These are phyloP conservation scores for Macrotus californicus DNA, from an alignment of 2,113 vertebrate species.

Conservation along the genomic window DNA sequence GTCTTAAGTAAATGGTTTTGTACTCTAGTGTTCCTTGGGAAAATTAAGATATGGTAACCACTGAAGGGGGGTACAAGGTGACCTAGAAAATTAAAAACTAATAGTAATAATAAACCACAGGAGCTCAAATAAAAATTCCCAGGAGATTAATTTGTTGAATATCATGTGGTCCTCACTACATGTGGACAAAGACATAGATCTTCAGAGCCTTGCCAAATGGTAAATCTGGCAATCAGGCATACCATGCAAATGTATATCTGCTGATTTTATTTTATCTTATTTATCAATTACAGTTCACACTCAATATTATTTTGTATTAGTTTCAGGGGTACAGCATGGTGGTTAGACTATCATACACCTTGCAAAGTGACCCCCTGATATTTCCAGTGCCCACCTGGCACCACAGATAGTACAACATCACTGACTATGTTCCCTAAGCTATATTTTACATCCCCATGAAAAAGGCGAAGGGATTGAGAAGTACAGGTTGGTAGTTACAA, in stretches of 20 bases:
- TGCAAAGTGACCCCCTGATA: too few relatives aligned
- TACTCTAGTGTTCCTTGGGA: constrained; percentile 64
- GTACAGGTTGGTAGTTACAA: neutral
- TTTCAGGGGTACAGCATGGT: neutral
- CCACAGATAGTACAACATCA: neutral
- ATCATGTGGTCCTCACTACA: neutral
- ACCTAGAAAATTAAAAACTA: constrained; percentile 66
- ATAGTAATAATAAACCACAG: neutral
- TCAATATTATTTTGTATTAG: neutral
- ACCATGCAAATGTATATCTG: neutral
- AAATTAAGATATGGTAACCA: constrained; percentile 69
- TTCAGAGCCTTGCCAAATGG: neutral
- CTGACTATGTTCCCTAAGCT: neutral
- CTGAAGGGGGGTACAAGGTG: constrained; percentile 31
- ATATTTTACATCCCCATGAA: neutral
- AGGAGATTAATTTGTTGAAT: constrained; percentile 35
- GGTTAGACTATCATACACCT: neutral
- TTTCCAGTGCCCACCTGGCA: neutral
- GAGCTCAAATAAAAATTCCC: constrained; percentile 15
- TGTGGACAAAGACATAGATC: neutral
- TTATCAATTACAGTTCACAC: neutral
- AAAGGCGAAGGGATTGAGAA: neutral
- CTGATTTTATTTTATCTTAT: neutral
- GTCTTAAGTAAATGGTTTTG: constrained; percentile 70
- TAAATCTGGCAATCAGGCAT: neutral